phyloP scores from a whole-genome alignment of 2,113 vertebrate genomes.

The Hirundichthys speculiger region DNA sequence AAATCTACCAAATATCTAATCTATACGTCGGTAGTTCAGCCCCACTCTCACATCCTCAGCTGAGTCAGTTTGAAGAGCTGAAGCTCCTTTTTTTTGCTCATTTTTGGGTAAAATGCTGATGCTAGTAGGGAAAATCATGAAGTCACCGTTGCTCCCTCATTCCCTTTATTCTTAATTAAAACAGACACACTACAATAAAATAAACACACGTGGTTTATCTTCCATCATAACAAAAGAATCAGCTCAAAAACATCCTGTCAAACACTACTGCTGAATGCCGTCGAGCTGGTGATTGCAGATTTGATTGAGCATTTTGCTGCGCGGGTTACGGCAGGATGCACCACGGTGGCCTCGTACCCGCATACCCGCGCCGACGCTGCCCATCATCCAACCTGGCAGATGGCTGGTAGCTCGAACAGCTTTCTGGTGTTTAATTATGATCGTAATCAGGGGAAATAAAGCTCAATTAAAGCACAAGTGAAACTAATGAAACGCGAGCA shows the following conservation, averaged over 20 bases:
- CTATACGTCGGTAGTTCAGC: slow-evolving; percentile 62
- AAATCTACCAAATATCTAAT: slow-evolving; percentile 35
- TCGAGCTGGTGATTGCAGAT: slow-evolving; percentile 44
- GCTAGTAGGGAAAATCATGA: too few relatives aligned
- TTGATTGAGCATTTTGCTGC: slow-evolving; percentile 37
- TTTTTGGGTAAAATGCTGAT: too few relatives aligned
- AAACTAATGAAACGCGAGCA: slow-evolving; percentile 80
- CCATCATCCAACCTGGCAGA: slow-evolving; percentile 76
- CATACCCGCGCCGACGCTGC: slow-evolving; percentile 69
- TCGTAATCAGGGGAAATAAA: slow-evolving; percentile 83
- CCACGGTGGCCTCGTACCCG: slow-evolving; percentile 60
- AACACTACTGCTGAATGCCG: slow-evolving; percentile 9
- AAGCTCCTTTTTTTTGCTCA: too few relatives aligned
- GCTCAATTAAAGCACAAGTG: slow-evolving; percentile 82
- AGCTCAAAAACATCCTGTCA: too few relatives aligned
- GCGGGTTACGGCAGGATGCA: slow-evolving; percentile 44
- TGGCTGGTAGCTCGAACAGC: slow-evolving; percentile 77
- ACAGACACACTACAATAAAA: too few relatives aligned
- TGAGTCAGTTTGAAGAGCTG: slow-evolving; percentile 35
- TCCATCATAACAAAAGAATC: too few relatives aligned
- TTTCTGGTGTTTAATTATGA: slow-evolving; percentile 85
- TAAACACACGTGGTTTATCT: too few relatives aligned
- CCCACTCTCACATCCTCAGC: slow-evolving; percentile 32
- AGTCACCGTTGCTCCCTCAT: too few relatives aligned
- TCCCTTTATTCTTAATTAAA: too few relatives aligned